Conservation (phyloP, 1,140 invertebrate genomes). For the Prorops nasuta region DNA sequence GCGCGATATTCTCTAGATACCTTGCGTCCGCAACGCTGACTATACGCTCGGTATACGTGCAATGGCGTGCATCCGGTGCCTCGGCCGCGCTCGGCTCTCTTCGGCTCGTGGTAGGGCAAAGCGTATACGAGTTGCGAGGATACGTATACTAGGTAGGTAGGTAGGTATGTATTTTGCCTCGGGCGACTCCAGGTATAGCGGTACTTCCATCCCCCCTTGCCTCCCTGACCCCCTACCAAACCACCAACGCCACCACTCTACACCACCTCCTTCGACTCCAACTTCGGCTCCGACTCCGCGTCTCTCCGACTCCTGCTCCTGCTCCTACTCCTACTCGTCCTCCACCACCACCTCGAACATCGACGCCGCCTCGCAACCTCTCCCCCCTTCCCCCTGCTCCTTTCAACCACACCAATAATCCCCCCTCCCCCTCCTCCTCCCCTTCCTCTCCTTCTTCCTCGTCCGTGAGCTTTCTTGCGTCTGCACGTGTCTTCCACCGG, state of each 20-base stretch:
- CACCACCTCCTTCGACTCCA: too few species aligned
- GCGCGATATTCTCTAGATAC: too few species aligned
- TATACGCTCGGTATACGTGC: too few species aligned
- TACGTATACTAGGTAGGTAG: conserved; percentile 41
- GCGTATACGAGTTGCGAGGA: conserved; percentile 22
- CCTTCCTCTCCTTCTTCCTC: neutral
- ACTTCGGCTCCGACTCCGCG: conserved; percentile 16
- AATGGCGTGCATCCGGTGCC: too few species aligned
- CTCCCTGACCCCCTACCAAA: neutral
- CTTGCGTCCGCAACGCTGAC: too few species aligned
- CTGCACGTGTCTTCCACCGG: conserved; percentile 15
- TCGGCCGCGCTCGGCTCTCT: too few species aligned
- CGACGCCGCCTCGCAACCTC: conserved; percentile 3
- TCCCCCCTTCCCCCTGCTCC: conserved; percentile 1
- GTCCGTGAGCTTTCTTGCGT: neutral
- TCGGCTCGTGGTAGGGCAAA: too few species aligned
- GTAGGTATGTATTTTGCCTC: conserved; percentile 49
- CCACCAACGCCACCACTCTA: neutral
- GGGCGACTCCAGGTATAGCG: conserved; percentile 45
- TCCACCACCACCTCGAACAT: conserved; percentile 16
- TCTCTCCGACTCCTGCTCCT: conserved; percentile 5
- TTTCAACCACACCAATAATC: neutral
- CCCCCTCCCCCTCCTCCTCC: neutral
- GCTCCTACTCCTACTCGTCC: conserved; percentile 10
- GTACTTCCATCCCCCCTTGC: conserved; percentile 34